phyloP scores from a whole-genome alignment of 2,888 invertebrate genomes.

The Carabus problematicus region DNA sequence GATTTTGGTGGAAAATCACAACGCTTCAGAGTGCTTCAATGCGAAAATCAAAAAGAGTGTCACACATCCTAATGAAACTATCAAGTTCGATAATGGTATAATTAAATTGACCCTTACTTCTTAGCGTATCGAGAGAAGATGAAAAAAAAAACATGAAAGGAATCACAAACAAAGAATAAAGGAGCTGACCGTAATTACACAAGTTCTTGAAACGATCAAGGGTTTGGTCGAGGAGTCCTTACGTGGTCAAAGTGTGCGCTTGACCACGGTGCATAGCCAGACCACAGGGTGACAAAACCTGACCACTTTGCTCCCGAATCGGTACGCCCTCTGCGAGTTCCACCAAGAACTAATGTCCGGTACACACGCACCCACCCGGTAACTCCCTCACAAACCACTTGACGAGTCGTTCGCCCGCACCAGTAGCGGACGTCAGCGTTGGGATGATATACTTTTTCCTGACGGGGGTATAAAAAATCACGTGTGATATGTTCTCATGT shows the following conservation, averaged over 20 bases:
- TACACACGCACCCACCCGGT: neutral
- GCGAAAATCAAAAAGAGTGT: too few species aligned
- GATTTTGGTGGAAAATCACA: too few species aligned
- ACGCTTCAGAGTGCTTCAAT: too few species aligned
- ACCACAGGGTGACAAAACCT: neutral
- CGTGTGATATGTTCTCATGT: neutral
- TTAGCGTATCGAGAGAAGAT: neutral
- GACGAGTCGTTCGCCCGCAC: constrained; percentile 8
- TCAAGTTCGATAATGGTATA: too few species aligned
- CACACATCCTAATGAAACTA: too few species aligned
- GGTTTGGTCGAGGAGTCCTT: constrained; percentile 10
- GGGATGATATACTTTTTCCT: too few species aligned
- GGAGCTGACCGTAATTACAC: constrained; percentile 15
- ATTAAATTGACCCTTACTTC: too few species aligned
- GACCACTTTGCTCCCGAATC: constrained; percentile 6
- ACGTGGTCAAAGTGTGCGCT: neutral
- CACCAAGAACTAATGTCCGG: neutral
- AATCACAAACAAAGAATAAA: constrained; percentile 1
- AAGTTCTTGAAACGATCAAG: constrained; percentile 20
- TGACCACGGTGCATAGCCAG: neutral
- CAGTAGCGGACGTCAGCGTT: neutral
- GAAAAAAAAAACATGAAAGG: constrained; percentile 21
- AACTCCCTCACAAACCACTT: neutral
- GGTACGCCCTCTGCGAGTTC: constrained; percentile 10
- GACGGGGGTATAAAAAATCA: too few species aligned